Evolutionary conservation across 1,140 invertebrate genomes (phyloP), one percentile per base, ranked within the genome.

Genomic region (Uloborus diversus): DNA sequence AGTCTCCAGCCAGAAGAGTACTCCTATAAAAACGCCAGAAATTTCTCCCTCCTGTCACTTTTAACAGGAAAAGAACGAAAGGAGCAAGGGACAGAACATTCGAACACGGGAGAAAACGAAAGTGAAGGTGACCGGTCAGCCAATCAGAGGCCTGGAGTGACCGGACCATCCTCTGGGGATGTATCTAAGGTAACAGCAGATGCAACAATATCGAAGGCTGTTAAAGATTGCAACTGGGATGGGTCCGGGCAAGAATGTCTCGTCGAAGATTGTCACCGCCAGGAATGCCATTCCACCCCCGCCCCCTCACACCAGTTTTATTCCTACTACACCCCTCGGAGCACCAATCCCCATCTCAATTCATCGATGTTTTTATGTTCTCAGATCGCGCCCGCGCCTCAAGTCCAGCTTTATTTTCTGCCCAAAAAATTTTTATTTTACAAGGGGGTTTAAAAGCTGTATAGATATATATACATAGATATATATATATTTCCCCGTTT

Each of bases 91-190:
- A 13, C 25, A 20, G 56, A 17, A 51, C 5, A 4, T 56, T 42
- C 11, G 51, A 37, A 70, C 66, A 70, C 17, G 25, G 32, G 69
- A 57, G 69, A 71, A 25, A 30, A 51, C 35, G 42, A 66, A 27
- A 66, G 64, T 49, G 64, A 66, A 66, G 64, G 64, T 32, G 66
- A 17, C 32, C 51, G 33, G 71, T 28, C 73, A 47, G 73, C 73
- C 73, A 78, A 78, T 78, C 73, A 78, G 73, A 78, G 27, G 57
- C 47, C 73, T 61, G 66, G 61, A 78, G 73, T 78, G 73, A 78
- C 73, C 73, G 73, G 73, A 66, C 61, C 73, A 42, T 78, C 73
- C 73, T 62, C 73, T 28, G 66, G 73, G 73, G 73, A 78, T 66
- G 73, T 78, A 78, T 78, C 73, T 62, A 78, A 78, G 73, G 73